Conservation (phyloP, 30 jellyfish, hydroid and myxozoan genomes). For the Aurelia sp. region DNA sequence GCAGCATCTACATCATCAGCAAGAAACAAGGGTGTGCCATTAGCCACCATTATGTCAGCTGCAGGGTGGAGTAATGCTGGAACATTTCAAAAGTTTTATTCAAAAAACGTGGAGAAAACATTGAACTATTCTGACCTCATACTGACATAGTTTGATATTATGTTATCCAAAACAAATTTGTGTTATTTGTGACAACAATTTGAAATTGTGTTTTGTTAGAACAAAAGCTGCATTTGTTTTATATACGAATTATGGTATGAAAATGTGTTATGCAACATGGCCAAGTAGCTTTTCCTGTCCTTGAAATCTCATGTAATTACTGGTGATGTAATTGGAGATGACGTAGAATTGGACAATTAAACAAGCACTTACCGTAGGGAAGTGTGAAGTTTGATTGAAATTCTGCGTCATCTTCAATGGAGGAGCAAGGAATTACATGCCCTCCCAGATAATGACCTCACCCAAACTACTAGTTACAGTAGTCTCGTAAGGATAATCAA, state of each 20-base stretch:
- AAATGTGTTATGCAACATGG: background rate
- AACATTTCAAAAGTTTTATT: slow-evolving; percentile 25
- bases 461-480: background rate
- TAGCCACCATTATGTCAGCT: slow-evolving; percentile 14
- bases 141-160: background rate
- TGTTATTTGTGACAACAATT: background rate
- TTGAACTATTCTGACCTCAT: background rate
- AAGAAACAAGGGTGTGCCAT: slow-evolving; percentile 8
- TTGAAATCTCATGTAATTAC: slow-evolving; percentile 31
- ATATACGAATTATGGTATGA: background rate
- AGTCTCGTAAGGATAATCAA: background rate
- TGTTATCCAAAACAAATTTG: too few relatives aligned
- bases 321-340: slow-evolving; percentile 42
- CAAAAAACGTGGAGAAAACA: slow-evolving; percentile 6
- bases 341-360: slow-evolving; percentile 36
- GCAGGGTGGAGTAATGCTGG: slow-evolving; percentile 29
- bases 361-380: slow-evolving; percentile 39
- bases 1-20: slow-evolving; percentile 61
- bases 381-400: slow-evolving; percentile 40
- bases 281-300: slow-evolving; percentile 26
- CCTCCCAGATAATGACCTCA: slow-evolving; percentile 25
- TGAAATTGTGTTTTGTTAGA: background rate
- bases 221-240: background rate
- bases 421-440: slow-evolving; percentile 57
- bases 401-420: slow-evolving; percentile 54